Evolutionary conservation across 2,113 vertebrate species (phyloP), one percentile per base, ranked within the genome.

Genomic region (Morphnarchus princeps): DNA sequence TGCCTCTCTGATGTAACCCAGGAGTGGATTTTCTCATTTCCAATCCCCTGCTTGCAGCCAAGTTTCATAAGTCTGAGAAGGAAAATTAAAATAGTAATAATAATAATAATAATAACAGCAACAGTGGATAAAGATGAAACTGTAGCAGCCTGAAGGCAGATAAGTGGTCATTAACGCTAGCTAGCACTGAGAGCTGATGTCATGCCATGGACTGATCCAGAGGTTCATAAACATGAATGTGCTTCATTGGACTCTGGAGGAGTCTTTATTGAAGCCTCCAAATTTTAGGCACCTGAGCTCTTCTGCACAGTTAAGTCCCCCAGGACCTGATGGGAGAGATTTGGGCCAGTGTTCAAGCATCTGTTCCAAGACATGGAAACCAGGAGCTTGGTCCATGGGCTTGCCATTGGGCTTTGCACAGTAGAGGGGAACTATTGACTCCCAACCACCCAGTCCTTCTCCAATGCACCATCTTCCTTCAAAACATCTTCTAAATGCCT

Each of bases 21-120:
- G 22, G 54, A 95, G 82, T 87, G 69, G 89, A 71, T 94, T 84
- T 91, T 84, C 81, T 94, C 87, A 59, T 97, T 95, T 89, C 57
- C 36, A 87, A n/a, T 72, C 72, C 54, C n/a, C 32, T 82, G 42
- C 82, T 91, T 74, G 10, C 71, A 90, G 67, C 40, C 34, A 63
- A 42, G 32, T 84, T 90, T 87, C 65, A 36, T 67, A 87, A 95
- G 40, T 73, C 71, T 31, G 72, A 90, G 89, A 73, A 96, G 82
- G 31, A 91, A 79, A 91, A 95, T 72, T 86, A 82, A 81, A 96
- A 87, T 31, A 74, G 40, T 65, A 47, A 36, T 11, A 28, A 40
- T 42, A 82, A 10, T 42, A 82, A 10, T 25, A 66, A 34, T 47
- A 36, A 38, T 11, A 83, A 62, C 4, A 69, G 38, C 15, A 90